phyloP scores from a whole-genome alignment of 2,113 vertebrate species.

The Pycnonotus jocosus region DNA sequence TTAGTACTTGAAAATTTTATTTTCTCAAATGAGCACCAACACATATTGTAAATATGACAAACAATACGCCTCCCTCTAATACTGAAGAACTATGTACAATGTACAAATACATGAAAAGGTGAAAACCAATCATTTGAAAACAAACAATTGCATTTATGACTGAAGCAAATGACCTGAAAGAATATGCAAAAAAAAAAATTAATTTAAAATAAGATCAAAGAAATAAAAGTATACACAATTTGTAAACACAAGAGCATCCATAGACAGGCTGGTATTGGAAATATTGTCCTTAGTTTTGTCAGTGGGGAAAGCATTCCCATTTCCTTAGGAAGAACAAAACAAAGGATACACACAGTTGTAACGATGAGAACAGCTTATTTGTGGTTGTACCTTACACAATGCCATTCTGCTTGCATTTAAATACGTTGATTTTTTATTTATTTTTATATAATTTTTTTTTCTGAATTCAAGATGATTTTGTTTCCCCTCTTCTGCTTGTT shows the following conservation, averaged over 20 bases:
- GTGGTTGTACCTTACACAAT: conserved; percentile 51
- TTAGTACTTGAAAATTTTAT: conserved; percentile 83
- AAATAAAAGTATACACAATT: conserved; percentile 67
- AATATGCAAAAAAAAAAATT: conserved; percentile 25
- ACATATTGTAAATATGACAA: conserved; percentile 79
- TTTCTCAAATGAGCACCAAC: conserved; percentile 87
- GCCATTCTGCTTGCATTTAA: conserved; percentile 47
- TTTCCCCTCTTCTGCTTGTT: conserved; percentile 23
- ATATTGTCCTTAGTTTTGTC: conserved; percentile 62
- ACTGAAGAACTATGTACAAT: conserved; percentile 78
- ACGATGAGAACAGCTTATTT: conserved; percentile 35
- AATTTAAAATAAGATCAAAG: conserved; percentile 43
- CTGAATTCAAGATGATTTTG: conserved; percentile 21
- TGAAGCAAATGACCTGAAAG: conserved; percentile 74
- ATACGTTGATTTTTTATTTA: not conserved
- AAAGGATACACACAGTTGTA: conserved; percentile 27
- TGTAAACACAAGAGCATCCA: conserved; percentile 80
- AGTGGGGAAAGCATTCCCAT: conserved; percentile 47
- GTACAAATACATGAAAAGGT: conserved; percentile 68
- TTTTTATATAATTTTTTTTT: not conserved
- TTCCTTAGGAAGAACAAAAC: conserved; percentile 51
- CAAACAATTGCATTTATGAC: conserved; percentile 72
- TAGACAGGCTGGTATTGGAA: conserved; percentile 69
- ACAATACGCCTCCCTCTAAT: conserved; percentile 75
- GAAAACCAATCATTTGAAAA: conserved; percentile 67